phyloP scores from a whole-genome alignment of 1,140 invertebrate species.

The Drosophila gunungcola region DNA sequence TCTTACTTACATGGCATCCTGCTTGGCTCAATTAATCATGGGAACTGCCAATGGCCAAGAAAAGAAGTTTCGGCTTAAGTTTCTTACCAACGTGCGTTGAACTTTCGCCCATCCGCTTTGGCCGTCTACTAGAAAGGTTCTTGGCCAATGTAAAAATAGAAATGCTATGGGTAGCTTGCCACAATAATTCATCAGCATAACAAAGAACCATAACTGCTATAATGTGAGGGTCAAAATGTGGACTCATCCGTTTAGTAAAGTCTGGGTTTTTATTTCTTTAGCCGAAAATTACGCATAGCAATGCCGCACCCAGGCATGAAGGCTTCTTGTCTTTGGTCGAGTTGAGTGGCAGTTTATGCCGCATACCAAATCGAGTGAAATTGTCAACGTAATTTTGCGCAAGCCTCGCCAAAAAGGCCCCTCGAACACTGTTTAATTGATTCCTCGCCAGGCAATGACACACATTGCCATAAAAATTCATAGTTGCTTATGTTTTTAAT shows the following conservation, averaged over 20 bases:
- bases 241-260: slow-evolving; percentile 11
- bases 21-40: slow-evolving; percentile 69
- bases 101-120: slow-evolving; percentile 54
- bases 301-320: slow-evolving; percentile 45
- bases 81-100: slow-evolving; percentile 57
- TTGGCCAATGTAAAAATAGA: slow-evolving; percentile 44
- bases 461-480: slow-evolving; percentile 75
- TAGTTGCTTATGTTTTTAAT: slow-evolving; percentile 61
- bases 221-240: slow-evolving; percentile 24
- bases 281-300: slow-evolving; percentile 57
- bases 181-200: slow-evolving; percentile 64
- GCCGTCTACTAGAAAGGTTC: slow-evolving; percentile 44
- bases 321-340: slow-evolving; percentile 42
- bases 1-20: slow-evolving; percentile 57
- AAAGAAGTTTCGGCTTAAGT: slow-evolving; percentile 23
- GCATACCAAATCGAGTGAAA: slow-evolving; percentile 77
- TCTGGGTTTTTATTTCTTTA: slow-evolving; percentile 24
- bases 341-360: slow-evolving; percentile 56
- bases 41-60: slow-evolving; percentile 38
- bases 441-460: slow-evolving; percentile 80
- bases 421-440: slow-evolving; percentile 65
- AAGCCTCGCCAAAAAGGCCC: slow-evolving; percentile 50
- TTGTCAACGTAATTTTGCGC: slow-evolving; percentile 81
- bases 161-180: slow-evolving; percentile 35
- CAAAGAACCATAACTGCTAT: slow-evolving; percentile 45